Evolutionary conservation across 2,888 invertebrate genomes (phyloP), one percentile per base, ranked within the genome.

Genomic region (Oasisia sp.): DNA sequence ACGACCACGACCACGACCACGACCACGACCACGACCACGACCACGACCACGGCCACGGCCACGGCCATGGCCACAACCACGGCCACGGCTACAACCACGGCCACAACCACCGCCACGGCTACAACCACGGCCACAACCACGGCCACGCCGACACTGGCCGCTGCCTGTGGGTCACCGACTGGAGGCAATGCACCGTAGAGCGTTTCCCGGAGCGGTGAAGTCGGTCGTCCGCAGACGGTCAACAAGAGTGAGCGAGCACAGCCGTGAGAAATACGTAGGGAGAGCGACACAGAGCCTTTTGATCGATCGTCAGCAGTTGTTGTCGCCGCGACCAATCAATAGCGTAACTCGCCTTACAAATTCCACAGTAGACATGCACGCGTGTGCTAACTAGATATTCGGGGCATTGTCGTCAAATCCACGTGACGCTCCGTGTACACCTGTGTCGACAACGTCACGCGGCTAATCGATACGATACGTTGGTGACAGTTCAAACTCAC

Each of bases 321-420:
- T 27, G 74, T 74, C 27, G 74, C 74, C 74, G 74, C 74, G 27
- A 7, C 74, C 74, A 74, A 74, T 74, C 74, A 74, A 74, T 74
- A 74, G 27, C 74, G 27, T 74, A 74, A 74, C 74, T 74, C 74
- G 74, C 74, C 74, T 74, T 74, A 74, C 74, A 74, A 74, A 74
- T 74, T 74, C 74, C 74, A 74, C 74, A n/a, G 74, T 74, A 74
- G 74, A 74, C 74, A 74, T 19, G 74, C 74, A n/a, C 74, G 74
- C 74, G 74, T 74, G 74, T n/a, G 27, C 74, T 74, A 74, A 74
- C 74, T 27, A 74, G 74, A 74, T 74, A 74, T 74, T 74, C 74
- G 74, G 74, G 74, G n/a, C 74, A 19, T 74, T 74, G 74, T 74
- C 74, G n/a, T 74, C 74, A 74, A 74, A 74, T 74, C 27, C 74